A percentile compares a stretch with the other conserved stretches of the same genome.
Evolutionary conservation across 1,140 invertebrate species (phyloP).

Genomic region (Drosophila pectinifera): DNA sequence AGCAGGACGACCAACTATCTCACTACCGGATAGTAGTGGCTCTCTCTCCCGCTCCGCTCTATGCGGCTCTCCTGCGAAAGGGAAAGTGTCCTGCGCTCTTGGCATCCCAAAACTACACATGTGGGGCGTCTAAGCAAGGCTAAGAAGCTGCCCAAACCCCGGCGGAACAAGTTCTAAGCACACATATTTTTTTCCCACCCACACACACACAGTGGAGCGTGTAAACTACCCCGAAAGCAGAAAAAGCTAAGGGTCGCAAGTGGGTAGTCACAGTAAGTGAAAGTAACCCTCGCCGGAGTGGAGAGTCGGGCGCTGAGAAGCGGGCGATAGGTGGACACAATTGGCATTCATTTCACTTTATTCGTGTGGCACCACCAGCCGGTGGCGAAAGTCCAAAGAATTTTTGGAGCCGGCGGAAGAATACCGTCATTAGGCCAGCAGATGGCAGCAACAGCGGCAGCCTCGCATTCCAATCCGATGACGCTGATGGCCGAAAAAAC

Average conservation of each 20-base stretch:
- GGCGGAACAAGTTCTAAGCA: conserved; percentile 16
- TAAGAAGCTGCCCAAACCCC: conserved; percentile 58
- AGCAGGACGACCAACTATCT: conserved; percentile 73
- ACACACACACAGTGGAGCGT: conserved; percentile 49
- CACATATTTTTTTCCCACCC: conserved; percentile 13
- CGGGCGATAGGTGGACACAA: conserved; percentile 49
- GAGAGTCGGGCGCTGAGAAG: conserved; percentile 78
- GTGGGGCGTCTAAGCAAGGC: conserved; percentile 62
- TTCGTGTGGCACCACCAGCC: not conserved
- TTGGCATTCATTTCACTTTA: conserved; percentile 6
- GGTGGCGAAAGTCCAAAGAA: conserved; percentile 55
- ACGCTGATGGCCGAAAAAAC: conserved; percentile 50
- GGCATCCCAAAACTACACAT: conserved; percentile 78
- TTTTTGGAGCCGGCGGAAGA: conserved; percentile 74
- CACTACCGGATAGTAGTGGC: conserved; percentile 60
- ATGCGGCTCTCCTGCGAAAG: conserved; percentile 23
- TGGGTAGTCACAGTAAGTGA: conserved; percentile 67
- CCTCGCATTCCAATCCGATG: conserved; percentile 70
- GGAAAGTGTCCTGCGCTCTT: conserved; percentile 81
- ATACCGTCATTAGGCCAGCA: conserved; percentile 83
- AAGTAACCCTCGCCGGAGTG: conserved; percentile 76
- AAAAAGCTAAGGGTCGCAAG: conserved; percentile 37
- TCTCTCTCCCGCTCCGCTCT: conserved; percentile 8
- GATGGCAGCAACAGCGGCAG: conserved; percentile 53
- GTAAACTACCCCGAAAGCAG: conserved; percentile 50